These are phyloP conservation scores for Otolemur crassicaudatus DNA, from an alignment of 2,797 vertebrate genomes.

Conservation along the genomic window DNA sequence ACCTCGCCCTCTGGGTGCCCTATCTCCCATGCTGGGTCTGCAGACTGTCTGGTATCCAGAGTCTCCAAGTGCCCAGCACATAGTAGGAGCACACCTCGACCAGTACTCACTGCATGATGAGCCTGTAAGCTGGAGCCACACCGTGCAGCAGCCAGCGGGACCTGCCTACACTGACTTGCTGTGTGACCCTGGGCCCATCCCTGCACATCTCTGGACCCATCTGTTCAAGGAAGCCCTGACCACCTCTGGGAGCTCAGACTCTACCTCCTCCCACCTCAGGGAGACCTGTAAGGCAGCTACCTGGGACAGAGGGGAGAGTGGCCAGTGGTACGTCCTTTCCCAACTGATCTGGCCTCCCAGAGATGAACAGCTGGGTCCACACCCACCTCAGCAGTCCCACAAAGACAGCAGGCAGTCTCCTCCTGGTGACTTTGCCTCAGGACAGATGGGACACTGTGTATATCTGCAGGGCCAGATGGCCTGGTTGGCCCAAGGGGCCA, in stretches of 20 bases:
- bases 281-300: neutral
- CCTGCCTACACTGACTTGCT: neutral
- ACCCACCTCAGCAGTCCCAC: slow-evolving; percentile 6
- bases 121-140: neutral
- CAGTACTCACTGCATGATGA: neutral
- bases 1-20: neutral
- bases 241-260: neutral
- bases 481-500: slow-evolving; percentile 29
- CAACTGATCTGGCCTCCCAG: neutral
- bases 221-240: neutral
- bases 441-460: slow-evolving; percentile 72
- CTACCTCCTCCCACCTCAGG: neutral
- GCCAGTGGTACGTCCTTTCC: neutral
- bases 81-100: neutral
- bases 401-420: slow-evolving; percentile 21
- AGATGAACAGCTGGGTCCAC: neutral
- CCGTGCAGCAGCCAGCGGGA: neutral
- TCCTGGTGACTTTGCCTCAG: slow-evolving; percentile 71
- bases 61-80: neutral
- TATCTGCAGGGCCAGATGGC: slow-evolving; percentile 76
- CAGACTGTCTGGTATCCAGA: neutral
- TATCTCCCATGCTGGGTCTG: neutral
- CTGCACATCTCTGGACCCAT: neutral
- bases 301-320: neutral
- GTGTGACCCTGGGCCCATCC: neutral